phyloP scores from a whole-genome alignment of 2,113 vertebrate species.

The Eleginops maclovinus region DNA sequence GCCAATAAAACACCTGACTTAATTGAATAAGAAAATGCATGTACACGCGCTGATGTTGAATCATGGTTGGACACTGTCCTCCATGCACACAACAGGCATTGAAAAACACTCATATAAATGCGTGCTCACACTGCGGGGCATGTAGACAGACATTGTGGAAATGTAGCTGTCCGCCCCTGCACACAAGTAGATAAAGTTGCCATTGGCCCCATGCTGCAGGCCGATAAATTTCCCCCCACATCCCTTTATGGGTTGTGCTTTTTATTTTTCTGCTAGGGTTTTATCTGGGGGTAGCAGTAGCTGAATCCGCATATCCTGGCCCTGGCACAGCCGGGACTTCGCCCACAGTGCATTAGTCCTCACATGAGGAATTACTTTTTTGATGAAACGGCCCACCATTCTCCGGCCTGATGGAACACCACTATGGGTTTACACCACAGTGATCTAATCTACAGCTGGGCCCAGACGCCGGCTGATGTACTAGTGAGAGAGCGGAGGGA shows the following conservation, averaged over 20 bases:
- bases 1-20: constrained; percentile 21
- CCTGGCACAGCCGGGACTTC: constrained; percentile 59
- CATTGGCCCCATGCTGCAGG: constrained; percentile 40
- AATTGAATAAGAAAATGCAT: constrained; percentile 34
- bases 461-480: constrained; percentile 59
- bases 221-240: constrained; percentile 57
- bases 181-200: constrained; percentile 66
- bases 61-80: constrained; percentile 20
- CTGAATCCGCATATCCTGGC: constrained; percentile 66
- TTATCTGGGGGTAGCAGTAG: constrained; percentile 72
- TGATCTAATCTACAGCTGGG: constrained; percentile 71
- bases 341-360: constrained; percentile 67
- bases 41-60: constrained; percentile 35
- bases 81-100: constrained; percentile 14
- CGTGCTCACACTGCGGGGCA: constrained; percentile 54
- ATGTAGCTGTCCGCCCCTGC: constrained; percentile 65
- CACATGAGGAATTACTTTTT: constrained; percentile 74
- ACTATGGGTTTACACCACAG: constrained; percentile 61
- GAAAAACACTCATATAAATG: constrained; percentile 62
- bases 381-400: constrained; percentile 72
- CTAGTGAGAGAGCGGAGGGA: constrained; percentile 49
- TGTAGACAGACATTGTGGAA: constrained; percentile 58
- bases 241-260: constrained; percentile 63
- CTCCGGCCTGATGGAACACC: constrained; percentile 71
- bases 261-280: constrained; percentile 69